Evolutionary conservation across 2,113 vertebrate genomes (phyloP), one percentile per base, ranked within the genome.

Genomic region (Callipepla squamata): DNA sequence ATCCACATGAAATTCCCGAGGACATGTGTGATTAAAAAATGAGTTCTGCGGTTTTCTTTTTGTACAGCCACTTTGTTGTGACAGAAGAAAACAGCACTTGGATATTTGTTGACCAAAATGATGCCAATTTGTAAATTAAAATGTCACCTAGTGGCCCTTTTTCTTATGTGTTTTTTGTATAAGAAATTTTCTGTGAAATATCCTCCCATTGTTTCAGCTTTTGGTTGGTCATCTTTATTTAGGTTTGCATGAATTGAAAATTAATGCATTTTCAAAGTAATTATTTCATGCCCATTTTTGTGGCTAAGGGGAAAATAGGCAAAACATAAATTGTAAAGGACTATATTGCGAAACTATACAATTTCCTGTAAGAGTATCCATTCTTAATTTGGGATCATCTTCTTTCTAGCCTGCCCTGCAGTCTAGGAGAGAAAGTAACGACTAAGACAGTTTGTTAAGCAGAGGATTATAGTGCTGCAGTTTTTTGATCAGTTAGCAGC

Each of bases 1-100:
- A 99, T 98, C 99, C 99, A 96, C 99, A 99, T 94, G 99, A 99
- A 97, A 98, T 99, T 97, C 99, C 99, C 6, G 99, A 99, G 98
- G 99, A 99, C 97, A 99, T 99, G 99, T 99, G 98, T 58, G 99
- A 99, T 98, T 99, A 98, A 85, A 73, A 98, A 96, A 89, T 80
- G 95, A 97, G 96, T 97, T 95, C 93, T 92, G 96, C 95, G 91
- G 96, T 97, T 96, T 96, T 97, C 95, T 95, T 97, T 97, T 96
- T 97, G 95, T 95, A 96, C 97, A 97, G 96, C 94, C 94, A 89
- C 91, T 95, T 97, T 97, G 97, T 98, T 98, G 97, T 94, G 93
- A 95, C 97, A 97, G 97, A 95, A 89, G 96, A 97, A 96, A 98
- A 97, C 97, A 97, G 98, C 98, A 98, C 98, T 98, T 97, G 98